Conservation (phyloP, 2,888 invertebrate genomes). For the Encarsia formosa region DNA sequence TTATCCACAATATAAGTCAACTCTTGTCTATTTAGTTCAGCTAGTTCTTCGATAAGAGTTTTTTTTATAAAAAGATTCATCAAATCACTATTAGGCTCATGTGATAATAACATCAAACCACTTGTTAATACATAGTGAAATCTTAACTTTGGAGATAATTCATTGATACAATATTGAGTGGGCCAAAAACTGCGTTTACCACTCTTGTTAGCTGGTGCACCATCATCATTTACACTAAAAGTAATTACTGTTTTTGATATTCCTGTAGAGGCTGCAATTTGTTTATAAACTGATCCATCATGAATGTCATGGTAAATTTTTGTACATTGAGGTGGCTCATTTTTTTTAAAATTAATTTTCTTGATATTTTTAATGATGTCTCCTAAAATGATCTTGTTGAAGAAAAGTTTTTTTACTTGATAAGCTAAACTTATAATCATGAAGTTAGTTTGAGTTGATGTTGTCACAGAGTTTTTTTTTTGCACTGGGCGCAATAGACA, state of each 20-base stretch:
- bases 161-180: neutral
- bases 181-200: slow-evolving; percentile 9
- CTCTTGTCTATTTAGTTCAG: neutral
- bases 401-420: neutral
- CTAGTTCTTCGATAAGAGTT: neutral
- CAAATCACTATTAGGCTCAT: neutral
- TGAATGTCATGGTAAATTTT: neutral
- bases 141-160: neutral
- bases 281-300: neutral
- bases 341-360: neutral
- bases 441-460: neutral
- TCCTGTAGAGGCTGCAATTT: neutral
- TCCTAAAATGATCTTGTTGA: neutral
- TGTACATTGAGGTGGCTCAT: no score
- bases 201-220: slow-evolving; percentile 10
- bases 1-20: neutral
- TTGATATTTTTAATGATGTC: neutral
- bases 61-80: neutral
- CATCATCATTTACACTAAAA: slow-evolving; percentile 8
- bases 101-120: neutral
- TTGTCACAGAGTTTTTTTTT: neutral
- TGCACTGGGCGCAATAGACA: neutral
- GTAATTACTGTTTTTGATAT: neutral
- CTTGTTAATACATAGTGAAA: neutral
- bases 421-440: neutral